phyloP scores from a whole-genome alignment of 2,888 invertebrate genomes.

The Mythimna loreyi region DNA sequence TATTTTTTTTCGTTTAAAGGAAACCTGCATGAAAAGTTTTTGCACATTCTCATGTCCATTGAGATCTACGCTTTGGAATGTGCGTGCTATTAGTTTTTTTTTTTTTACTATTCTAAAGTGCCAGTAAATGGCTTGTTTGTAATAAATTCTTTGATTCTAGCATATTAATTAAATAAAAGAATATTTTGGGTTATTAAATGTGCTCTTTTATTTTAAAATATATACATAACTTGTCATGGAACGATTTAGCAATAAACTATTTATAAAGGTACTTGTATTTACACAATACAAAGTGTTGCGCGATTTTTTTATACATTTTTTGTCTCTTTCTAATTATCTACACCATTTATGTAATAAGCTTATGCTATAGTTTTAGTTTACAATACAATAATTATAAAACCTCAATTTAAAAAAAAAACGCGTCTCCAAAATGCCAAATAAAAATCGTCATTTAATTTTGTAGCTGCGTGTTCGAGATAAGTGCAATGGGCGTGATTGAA shows the following conservation, averaged over 20 bases:
- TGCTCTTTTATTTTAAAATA: background rate
- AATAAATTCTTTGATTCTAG: too few species aligned
- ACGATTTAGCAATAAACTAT: background rate
- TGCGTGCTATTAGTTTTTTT: too few species aligned
- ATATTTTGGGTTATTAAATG: background rate
- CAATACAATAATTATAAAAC: too few species aligned
- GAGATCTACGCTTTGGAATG: too few species aligned
- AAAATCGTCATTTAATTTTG: background rate
- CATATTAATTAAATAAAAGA: too few species aligned
- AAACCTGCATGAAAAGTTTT: background rate
- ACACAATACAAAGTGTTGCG: background rate
- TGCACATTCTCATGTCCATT: too few species aligned
- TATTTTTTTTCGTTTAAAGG: background rate
- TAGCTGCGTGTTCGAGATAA: slow-evolving; percentile 57
- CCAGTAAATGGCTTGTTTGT: too few species aligned
- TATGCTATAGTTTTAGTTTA: background rate
- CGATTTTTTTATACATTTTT: background rate
- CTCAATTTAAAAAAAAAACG: background rate
- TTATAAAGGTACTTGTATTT: background rate
- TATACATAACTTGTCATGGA: background rate
- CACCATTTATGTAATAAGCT: background rate
- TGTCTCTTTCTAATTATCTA: background rate
- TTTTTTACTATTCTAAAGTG: too few species aligned
- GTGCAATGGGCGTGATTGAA: slow-evolving; percentile 60
- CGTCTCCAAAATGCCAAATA: background rate